Evolutionary conservation across 2,888 invertebrate genomes (phyloP), one percentile per base, ranked within the genome.

Genomic region (Zygogramma bicolorata): DNA sequence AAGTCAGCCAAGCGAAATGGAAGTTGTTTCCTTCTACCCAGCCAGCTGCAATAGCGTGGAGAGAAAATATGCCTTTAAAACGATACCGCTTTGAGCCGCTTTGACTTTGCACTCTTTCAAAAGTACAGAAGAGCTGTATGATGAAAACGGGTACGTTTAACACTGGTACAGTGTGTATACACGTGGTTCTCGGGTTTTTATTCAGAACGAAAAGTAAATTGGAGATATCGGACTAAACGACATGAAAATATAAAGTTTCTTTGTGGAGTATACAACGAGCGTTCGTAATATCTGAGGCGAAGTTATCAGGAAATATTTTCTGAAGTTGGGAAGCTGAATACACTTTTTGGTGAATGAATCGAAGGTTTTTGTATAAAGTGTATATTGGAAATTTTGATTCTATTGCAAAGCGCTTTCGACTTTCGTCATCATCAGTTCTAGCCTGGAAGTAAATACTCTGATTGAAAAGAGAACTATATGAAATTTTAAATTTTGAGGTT

Each of bases 1-100:
- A 82, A 83, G 81, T 81, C 81, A 77, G 79, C 80, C 82, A 78
- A 74, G 77, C 79, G 79, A 77, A 80, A 79, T 80, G 78, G 77
- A 80, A 81, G 79, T 81, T 81, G 81, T 81, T 81, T 80, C 80
- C 79, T 80, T 75, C 77, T 71, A 74, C 72, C 69, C 75, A 75
- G 77, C 79, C 73, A 75, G 72, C 76, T 75, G 73, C 46, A 29
- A 18, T 29, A 76, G 76, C 63, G 74, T 80, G 79, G 75, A 80
- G 80, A 79, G 83, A 82, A 84, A 84, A 84, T 84, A 81, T 84
- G 83, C 81, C 81, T 81, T 82, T 79, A 81, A 81, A 83, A 79
- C 83, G 83, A 81, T 79, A 82, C 80, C 78, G 81, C 83, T 83
- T 83, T 82, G 81, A 81, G 73, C 65, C 73, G 80, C 81, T 82